Evolutionary conservation across 1,140 invertebrate species (phyloP).

Genomic region (Agraylea sexmaculata): DNA sequence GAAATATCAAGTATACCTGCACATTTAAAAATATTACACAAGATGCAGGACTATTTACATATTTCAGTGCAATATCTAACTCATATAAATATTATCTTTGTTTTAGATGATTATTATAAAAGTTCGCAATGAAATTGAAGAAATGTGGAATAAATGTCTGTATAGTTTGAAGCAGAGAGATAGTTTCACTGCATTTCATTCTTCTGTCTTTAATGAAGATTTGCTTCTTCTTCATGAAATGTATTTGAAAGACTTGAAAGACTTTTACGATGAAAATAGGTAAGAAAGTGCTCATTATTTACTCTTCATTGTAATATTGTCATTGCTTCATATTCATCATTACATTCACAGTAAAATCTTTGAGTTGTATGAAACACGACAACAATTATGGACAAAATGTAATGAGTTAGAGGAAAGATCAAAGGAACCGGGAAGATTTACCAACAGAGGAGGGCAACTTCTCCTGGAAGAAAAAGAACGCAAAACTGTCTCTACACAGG

Average conservation of each 20-base stretch:
- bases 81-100: conserved; percentile 9
- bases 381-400: conserved; percentile 54
- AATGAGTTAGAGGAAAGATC: conserved; percentile 56
- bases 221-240: conserved; percentile 59
- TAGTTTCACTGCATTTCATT: conserved; percentile 47
- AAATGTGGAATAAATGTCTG: conserved; percentile 62
- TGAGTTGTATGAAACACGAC: conserved; percentile 48
- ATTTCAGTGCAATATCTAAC: no score
- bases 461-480: conserved; percentile 73
- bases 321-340: conserved; percentile 6
- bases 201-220: conserved; percentile 60
- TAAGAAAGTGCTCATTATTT: conserved; percentile 26
- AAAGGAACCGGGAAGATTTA: conserved; percentile 64
- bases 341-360: conserved; percentile 40
- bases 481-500: conserved; percentile 49
- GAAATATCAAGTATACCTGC: no score
- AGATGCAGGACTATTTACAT: no score
- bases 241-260: conserved; percentile 55
- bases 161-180: conserved; percentile 47
- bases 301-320: conserved; percentile 16
- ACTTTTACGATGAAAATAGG: conserved; percentile 54
- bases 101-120: conserved; percentile 52
- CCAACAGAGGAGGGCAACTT: conserved; percentile 73
- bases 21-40: no score
- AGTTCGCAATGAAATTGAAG: conserved; percentile 50